Percentiles rank a stretch among this genome's conserved stretches.
Evolutionary conservation across 2,113 vertebrate genomes (phyloP).

Genomic region (Notiomystis cincta): DNA sequence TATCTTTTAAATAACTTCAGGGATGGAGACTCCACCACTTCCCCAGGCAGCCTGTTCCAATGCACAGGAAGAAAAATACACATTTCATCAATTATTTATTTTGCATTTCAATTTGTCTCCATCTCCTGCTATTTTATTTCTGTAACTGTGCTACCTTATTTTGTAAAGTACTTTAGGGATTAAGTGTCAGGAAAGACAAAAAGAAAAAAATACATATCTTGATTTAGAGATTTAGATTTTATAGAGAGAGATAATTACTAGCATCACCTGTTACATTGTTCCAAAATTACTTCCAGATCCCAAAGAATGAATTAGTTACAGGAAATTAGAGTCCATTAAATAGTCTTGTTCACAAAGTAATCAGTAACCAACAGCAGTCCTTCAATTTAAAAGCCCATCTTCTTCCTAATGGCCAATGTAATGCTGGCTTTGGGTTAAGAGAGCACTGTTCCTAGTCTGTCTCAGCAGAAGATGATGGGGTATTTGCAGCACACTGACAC

Average conservation of each 20-base stretch:
- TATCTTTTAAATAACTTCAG: fast-evolving
- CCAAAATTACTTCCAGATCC: background rate
- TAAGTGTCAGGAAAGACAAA: background rate
- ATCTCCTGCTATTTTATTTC: background rate
- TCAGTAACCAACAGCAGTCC: background rate
- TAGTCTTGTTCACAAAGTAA: background rate
- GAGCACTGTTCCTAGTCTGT: background rate
- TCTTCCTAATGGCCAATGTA: background rate
- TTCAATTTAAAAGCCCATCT: background rate
- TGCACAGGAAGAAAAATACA: background rate
- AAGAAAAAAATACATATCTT: background rate
- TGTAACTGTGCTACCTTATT: background rate
- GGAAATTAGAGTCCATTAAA: conserved; percentile 5
- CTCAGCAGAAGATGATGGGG: background rate
- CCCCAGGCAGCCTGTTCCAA: background rate
- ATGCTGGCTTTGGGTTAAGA: background rate
- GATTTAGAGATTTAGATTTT: background rate
- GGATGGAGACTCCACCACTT: background rate
- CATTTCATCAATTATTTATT: background rate
- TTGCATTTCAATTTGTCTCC: background rate
- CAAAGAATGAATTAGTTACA: background rate
- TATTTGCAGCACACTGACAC: background rate
- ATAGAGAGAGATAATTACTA: background rate
- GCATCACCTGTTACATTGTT: background rate
- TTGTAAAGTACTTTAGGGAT: background rate